Conservation (phyloP, 2,797 vertebrate species). For the Gobionotothen gibberifrons region DNA sequence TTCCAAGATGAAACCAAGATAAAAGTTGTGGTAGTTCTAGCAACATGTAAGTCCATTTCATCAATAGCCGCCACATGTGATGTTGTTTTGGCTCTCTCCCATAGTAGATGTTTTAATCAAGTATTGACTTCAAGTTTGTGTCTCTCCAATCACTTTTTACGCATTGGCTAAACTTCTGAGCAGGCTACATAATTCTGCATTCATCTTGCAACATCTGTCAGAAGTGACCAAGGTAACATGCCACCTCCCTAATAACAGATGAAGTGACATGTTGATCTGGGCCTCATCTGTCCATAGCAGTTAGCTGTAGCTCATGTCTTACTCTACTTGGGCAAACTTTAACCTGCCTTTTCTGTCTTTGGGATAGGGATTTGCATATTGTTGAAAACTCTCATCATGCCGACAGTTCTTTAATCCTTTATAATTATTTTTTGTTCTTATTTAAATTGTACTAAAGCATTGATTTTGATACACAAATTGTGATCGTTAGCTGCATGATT, state of each 20-base stretch:
- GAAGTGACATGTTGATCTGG: neutral
- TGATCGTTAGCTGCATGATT: no score
- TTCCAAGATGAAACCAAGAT: constrained; percentile 27
- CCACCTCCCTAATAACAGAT: neutral
- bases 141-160: neutral
- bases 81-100: neutral
- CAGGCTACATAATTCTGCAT: neutral
- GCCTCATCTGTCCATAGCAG: constrained; percentile 2
- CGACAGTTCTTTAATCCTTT: neutral
- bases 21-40: constrained; percentile 3
- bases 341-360: neutral
- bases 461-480: neutral
- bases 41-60: constrained; percentile 9
- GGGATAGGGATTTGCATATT: neutral
- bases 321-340: constrained; percentile 6
- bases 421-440: neutral
- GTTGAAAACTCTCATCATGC: neutral
- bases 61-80: constrained; percentile 4
- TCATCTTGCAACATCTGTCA: neutral
- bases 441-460: neutral
- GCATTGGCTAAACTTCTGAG: neutral
- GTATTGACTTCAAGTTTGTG: neutral
- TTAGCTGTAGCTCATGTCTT: constrained; percentile 4
- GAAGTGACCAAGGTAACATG: neutral
- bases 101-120: neutral